A percentile compares a stretch with the other conserved stretches of the same genome.
These are phyloP conservation scores for Archips xylosteana DNA, from an alignment of 2,888 invertebrate species.

Conservation along the genomic window DNA sequence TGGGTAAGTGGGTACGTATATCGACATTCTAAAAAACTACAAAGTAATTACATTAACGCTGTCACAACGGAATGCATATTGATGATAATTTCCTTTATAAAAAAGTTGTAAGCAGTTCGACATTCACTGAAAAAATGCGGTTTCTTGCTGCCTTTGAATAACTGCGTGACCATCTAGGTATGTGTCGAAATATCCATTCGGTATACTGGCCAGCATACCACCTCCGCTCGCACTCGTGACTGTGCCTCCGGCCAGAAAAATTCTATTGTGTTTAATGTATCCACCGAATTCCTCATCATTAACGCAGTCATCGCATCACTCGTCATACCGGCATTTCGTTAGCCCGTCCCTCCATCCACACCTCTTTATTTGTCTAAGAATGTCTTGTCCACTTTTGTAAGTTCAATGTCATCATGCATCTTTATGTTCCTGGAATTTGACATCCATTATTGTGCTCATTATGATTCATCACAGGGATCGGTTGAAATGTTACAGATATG, in stretches of 20 bases:
- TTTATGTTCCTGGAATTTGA: conserved; percentile 68
- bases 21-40: background rate
- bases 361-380: conserved; percentile 51
- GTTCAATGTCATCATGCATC: conserved; percentile 58
- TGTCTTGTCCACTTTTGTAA: conserved; percentile 59
- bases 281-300: conserved; percentile 80
- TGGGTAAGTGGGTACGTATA: no score
- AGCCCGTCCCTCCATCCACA: conserved; percentile 63
- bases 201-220: conserved; percentile 66
- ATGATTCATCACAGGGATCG: conserved; percentile 62
- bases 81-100: conserved; percentile 10
- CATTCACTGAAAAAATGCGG: conserved; percentile 51
- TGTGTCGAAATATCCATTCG: conserved; percentile 66
- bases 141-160: conserved; percentile 57
- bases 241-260: conserved; percentile 79
- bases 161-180: conserved; percentile 65
- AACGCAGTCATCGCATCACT: conserved; percentile 69
- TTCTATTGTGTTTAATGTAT: conserved; percentile 81
- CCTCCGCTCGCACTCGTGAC: conserved; percentile 63
- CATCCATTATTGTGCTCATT: conserved; percentile 64
- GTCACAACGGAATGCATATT: conserved; percentile 3
- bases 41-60: background rate
- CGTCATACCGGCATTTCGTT: conserved; percentile 65
- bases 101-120: conserved; percentile 49
- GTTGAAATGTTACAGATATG: conserved; percentile 60